phyloP scores from a whole-genome alignment of 2,797 vertebrate genomes.

The Cephalopachus bancanus region DNA sequence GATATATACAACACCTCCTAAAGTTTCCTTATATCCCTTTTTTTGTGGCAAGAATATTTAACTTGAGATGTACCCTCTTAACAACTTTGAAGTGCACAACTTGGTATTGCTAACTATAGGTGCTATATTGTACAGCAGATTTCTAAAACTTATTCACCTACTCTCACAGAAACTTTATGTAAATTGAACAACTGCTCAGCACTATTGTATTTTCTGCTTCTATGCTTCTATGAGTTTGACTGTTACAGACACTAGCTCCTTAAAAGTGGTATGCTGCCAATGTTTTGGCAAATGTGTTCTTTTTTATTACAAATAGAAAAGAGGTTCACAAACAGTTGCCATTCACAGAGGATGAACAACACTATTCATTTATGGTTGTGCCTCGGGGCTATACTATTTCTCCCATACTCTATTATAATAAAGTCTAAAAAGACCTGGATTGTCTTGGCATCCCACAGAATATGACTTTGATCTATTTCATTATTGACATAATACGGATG shows the following conservation, averaged over 20 bases:
- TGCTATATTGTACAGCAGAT: not conserved
- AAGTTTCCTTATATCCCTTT: not conserved
- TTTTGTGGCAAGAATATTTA: not conserved
- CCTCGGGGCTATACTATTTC: not conserved
- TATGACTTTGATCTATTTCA: conserved; percentile 7
- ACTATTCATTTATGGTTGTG: not conserved
- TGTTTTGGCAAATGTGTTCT: not conserved
- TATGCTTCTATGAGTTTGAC: not conserved
- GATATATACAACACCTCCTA: not conserved
- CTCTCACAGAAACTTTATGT: not conserved
- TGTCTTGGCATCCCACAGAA: not conserved
- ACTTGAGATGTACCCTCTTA: not conserved
- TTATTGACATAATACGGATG: not conserved
- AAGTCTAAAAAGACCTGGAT: not conserved
- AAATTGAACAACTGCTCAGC: not conserved
- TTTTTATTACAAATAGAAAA: not conserved
- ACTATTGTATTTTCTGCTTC: not conserved
- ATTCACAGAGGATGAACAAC: not conserved
- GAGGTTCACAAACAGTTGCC: not conserved
- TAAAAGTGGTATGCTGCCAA: not conserved
- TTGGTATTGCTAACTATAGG: not conserved
- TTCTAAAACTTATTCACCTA: not conserved
- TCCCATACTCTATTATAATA: not conserved
- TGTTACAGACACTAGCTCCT: not conserved
- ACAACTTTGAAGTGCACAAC: not conserved